Evolutionary conservation across 2,797 vertebrate genomes (phyloP).

Genomic region (Meda fulgida): DNA sequence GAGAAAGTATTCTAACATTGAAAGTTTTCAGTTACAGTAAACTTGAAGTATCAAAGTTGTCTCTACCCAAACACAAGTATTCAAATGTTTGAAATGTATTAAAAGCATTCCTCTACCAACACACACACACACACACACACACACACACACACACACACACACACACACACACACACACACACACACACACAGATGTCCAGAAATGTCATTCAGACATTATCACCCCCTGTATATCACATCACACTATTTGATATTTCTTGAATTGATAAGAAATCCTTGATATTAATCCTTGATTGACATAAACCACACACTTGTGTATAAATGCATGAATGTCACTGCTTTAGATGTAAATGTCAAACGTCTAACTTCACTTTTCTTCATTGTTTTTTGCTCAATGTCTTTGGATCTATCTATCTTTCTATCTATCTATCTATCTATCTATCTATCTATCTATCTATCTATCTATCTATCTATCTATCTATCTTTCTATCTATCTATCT

Average conservation of each 20-base stretch:
- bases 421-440: no score
- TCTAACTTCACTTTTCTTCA: no score
- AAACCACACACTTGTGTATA: no score
- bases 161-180: no score
- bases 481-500: no score
- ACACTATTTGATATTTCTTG: background rate
- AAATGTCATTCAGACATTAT: background rate
- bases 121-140: background rate
- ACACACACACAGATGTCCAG: background rate
- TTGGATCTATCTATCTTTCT: no score
- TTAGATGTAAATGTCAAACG: no score
- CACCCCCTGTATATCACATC: background rate
- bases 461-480: no score
- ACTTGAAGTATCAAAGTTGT: background rate
- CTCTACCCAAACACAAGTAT: background rate
- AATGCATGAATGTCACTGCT: no score
- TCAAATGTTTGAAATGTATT: background rate
- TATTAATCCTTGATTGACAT: no score
- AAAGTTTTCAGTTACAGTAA: background rate
- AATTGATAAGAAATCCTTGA: background rate
- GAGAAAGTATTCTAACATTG: background rate
- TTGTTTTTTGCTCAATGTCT: no score
- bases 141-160: background rate
- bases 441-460: no score
- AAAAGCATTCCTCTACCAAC: background rate